A percentile compares a stretch with the other conserved stretches of the same genome.
Conservation (phyloP, 92 coral and sea anemone species). For the Palythoa grandis region DNA sequence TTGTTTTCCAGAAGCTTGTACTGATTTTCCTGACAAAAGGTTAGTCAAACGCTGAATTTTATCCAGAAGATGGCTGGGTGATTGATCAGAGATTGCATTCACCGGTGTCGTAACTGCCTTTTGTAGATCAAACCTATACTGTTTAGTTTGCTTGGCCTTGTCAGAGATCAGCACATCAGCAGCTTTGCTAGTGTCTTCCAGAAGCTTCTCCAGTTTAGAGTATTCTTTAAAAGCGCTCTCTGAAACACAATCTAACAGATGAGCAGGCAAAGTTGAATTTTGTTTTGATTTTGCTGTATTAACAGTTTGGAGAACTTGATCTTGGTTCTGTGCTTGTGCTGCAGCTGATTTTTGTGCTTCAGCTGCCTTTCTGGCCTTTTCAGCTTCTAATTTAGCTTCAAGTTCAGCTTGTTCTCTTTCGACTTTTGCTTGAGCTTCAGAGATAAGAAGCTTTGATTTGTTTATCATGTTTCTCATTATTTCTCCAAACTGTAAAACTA, state of each 20-base stretch:
- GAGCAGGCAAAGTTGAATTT: constrained; percentile 52
- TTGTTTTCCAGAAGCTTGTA: constrained; percentile 74
- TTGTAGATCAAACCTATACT: constrained; percentile 81
- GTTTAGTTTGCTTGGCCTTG: constrained; percentile 60
- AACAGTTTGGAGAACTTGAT: constrained; percentile 18
- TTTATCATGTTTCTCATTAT: constrained; percentile 57
- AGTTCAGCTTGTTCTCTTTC: constrained; percentile 73
- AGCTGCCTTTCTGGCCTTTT: constrained; percentile 50
- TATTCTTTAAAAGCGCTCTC: constrained; percentile 76
- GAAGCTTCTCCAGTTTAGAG: constrained; percentile 65
- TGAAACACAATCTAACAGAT: constrained; percentile 70
- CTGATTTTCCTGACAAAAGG: constrained; percentile 75
- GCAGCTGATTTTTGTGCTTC: constrained; percentile 49
- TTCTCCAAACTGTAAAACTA: constrained; percentile 54
- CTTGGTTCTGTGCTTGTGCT: constrained; percentile 14
- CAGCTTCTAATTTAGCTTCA: constrained; percentile 59
- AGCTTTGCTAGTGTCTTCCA: constrained; percentile 56
- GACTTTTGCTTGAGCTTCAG: constrained; percentile 65
- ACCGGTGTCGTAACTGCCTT: constrained; percentile 95
- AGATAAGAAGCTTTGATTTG: constrained; percentile 59
- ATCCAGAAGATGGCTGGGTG: constrained; percentile 86
- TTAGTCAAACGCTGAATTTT: constrained; percentile 79
- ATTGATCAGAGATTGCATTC: constrained; percentile 93
- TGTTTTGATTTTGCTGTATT: constrained; percentile 17
- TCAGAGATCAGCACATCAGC: constrained; percentile 64